Evolutionary conservation across 2,113 vertebrate genomes (phyloP), one percentile per base, ranked within the genome.

Genomic region (Lampris megalopsis): DNA sequence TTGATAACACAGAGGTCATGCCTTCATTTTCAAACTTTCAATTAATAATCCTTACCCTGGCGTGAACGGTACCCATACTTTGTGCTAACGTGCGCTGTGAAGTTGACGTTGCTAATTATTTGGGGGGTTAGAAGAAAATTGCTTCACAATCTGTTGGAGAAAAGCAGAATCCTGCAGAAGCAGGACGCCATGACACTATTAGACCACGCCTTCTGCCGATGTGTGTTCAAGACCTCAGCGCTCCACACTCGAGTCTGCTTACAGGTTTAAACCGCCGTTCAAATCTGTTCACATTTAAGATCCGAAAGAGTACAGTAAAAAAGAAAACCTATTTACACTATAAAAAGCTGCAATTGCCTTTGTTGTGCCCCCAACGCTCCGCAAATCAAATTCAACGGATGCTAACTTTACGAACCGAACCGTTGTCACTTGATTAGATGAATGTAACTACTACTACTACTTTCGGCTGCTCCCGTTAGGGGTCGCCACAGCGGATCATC

Each of bases 51-150:
- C 95, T 96, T 93, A 98, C 97, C 96, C 97, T 92, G 50, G 97
- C 97, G 58, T 98, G 96, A 73, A 98, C 97, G 24, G 95, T 96
- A 78, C 97, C 97, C 97, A 98, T 98, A 86, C 77, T 83, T 73
- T 77, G 66, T 59, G 87, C 72, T 62, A 43, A 56, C 58, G 82
- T 72, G 38, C 66, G 75, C 35, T 58, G 64, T 75, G 69, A 53
- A 42, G 50, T 48, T 50, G 57, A 74, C 71, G 13, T 2, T 24
- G 6, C 6, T 3, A 62, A 77, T 56, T 47, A 76, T 53, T 37
- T 9, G 0, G 47, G 13, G 11, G 1, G 11, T 36, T 50, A 13
- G 68, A 53, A 10, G 7, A 68, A 68, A 71, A 71, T 77, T 73
- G 81, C 86, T 64, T 53, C 75, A 74, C 65, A 79, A 75, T 63